Evolutionary conservation across 2,888 invertebrate genomes (phyloP).

Genomic region (Leptopterna dolabrata): DNA sequence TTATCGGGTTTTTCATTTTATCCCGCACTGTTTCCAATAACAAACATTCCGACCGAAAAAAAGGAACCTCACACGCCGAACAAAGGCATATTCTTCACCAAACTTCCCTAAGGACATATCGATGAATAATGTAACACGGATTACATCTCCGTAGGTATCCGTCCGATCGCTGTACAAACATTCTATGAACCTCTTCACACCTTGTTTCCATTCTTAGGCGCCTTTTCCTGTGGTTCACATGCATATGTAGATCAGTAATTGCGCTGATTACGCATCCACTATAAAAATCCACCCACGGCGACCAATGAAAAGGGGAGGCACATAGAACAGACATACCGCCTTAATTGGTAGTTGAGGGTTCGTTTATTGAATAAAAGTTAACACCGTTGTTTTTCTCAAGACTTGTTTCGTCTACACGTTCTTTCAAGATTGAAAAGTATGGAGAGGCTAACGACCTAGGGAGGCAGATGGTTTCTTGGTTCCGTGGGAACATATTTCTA

Average conservation of each 20-base stretch:
- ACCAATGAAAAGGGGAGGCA: neutral
- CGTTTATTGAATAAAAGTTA: slow-evolving; percentile 33
- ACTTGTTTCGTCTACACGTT: neutral
- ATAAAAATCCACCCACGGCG: slow-evolving; percentile 33
- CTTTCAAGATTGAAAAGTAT: slow-evolving; percentile 11
- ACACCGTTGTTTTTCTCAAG: slow-evolving; percentile 4
- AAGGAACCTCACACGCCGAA: neutral
- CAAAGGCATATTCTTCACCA: neutral
- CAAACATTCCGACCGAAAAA: too few species aligned
- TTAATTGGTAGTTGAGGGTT: slow-evolving; percentile 37
- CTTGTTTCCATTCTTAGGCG: slow-evolving; percentile 21
- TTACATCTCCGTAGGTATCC: neutral
- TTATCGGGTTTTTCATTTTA: too few species aligned
- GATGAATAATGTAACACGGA: slow-evolving; percentile 39
- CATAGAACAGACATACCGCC: slow-evolving; percentile 10
- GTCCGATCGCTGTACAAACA: slow-evolving; percentile 12
- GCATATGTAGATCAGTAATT: slow-evolving; percentile 44
- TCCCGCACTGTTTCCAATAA: too few species aligned
- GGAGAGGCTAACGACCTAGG: slow-evolving; percentile 21
- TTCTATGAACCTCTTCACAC: slow-evolving; percentile 28
- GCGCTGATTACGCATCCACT: slow-evolving; percentile 13
- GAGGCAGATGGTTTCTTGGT: neutral
- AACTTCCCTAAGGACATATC: slow-evolving; percentile 1
- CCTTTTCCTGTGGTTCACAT: slow-evolving; percentile 17
- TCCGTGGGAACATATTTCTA: slow-evolving; percentile 11